Percentiles rank a stretch among this genome's conserved stretches.
Conservation (phyloP, 2,888 invertebrate species). For the Euzetes globulus region DNA sequence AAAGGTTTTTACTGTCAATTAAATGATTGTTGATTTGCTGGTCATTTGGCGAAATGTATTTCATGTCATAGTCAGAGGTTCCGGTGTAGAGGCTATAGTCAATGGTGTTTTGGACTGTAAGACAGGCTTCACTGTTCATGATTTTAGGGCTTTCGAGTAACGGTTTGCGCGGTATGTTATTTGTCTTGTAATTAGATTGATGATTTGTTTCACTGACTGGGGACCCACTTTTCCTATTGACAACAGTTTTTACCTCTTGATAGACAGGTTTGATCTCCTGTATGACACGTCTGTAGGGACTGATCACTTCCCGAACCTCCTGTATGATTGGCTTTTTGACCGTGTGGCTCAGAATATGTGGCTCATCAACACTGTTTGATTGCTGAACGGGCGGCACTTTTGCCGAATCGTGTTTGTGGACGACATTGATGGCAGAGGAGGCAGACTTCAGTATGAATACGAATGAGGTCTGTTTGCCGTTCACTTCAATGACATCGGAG, state of each 20-base stretch:
- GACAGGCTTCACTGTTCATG: too few species aligned
- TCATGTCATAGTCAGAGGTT: constrained; percentile 18
- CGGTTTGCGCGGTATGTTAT: too few species aligned
- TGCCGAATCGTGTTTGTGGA: constrained; percentile 26
- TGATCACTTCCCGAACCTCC: not conserved
- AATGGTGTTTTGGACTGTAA: not conserved
- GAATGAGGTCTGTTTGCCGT: constrained; percentile 4
- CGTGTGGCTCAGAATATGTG: constrained; percentile 15
- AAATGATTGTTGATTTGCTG: not conserved
- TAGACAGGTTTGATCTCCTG: constrained; percentile 26
- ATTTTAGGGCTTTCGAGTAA: too few species aligned
- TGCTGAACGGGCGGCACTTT: not conserved
- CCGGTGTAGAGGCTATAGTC: constrained; percentile 27
- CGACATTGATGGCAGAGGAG: constrained; percentile 19
- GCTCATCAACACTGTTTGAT: constrained; percentile 16
- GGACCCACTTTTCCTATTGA: too few species aligned
- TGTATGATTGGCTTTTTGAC: constrained; percentile 14
- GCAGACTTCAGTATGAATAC: constrained; percentile 28
- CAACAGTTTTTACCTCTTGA: not conserved
- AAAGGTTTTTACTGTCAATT: not conserved
- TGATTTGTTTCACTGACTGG: too few species aligned
- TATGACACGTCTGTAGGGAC: constrained; percentile 5
- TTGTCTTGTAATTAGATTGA: too few species aligned
- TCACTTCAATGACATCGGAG: constrained; percentile 3
- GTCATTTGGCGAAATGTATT: constrained; percentile 19